Evolutionary conservation across 2,113 vertebrate species (phyloP).

Genomic region (Cyrtonyx montezumae): DNA sequence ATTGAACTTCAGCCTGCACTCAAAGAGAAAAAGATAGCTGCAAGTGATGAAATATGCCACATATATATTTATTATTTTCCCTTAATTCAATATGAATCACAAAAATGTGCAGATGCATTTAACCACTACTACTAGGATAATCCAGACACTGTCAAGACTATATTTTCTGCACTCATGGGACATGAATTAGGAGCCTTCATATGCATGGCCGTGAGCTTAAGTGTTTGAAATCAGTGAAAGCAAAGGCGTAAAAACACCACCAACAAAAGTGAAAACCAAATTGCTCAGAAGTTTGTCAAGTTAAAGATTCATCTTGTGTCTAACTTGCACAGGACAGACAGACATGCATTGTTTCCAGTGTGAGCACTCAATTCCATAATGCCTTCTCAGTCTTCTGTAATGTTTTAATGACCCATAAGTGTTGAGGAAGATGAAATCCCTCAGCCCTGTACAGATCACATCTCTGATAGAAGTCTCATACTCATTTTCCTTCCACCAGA

Average conservation of each 20-base stretch:
- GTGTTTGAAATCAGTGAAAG: neutral
- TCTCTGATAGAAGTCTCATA: neutral
- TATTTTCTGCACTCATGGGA: neutral
- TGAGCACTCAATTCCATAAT: neutral
- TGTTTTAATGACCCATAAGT: neutral
- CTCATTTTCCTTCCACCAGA: neutral
- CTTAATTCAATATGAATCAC: neutral
- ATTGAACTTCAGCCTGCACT: neutral
- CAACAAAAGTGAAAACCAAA: neutral
- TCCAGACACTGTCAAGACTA: neutral
- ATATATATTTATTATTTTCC: neutral
- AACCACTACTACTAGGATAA: neutral
- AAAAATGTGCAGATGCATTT: slow-evolving; percentile 1
- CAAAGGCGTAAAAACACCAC: neutral
- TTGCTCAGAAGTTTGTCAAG: neutral
- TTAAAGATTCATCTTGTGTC: neutral
- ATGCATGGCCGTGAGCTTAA: neutral
- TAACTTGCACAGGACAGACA: neutral
- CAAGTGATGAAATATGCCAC: neutral
- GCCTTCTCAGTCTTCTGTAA: neutral
- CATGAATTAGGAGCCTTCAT: neutral
- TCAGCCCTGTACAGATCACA: neutral
- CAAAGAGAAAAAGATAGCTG: neutral
- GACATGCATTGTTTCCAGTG: neutral
- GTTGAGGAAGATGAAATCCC: neutral